These are phyloP conservation scores for Micrasema longulum DNA, from an alignment of 1,140 invertebrate species.

Conservation along the genomic window DNA sequence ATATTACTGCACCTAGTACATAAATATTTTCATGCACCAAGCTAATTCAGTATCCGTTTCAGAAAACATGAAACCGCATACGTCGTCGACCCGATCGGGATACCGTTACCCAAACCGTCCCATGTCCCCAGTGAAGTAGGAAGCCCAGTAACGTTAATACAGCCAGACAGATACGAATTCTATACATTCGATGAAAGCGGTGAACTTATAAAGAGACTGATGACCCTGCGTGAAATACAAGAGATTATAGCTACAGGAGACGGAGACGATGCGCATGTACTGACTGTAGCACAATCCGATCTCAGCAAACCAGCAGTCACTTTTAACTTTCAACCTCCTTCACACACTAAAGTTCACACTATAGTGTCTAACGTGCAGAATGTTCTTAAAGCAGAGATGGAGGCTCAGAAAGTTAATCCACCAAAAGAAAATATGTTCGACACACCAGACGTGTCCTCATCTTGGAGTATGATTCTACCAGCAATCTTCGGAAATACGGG, in stretches of 20 bases:
- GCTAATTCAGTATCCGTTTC: slow-evolving; percentile 54
- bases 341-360: slow-evolving; percentile 78
- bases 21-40: not conserved
- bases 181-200: slow-evolving; percentile 86
- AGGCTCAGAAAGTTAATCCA: slow-evolving; percentile 73
- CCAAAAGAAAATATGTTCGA: slow-evolving; percentile 70
- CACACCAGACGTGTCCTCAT: slow-evolving; percentile 76
- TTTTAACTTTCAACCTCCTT: slow-evolving; percentile 64
- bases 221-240: slow-evolving; percentile 86
- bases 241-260: slow-evolving; percentile 84
- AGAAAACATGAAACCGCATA: slow-evolving; percentile 63
- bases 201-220: slow-evolving; percentile 82
- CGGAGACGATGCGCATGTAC: slow-evolving; percentile 69
- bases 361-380: slow-evolving; percentile 85
- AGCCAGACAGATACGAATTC: slow-evolving; percentile 85
- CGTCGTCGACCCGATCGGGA: slow-evolving; percentile 73
- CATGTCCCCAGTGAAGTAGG: slow-evolving; percentile 70
- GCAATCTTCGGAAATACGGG: slow-evolving; percentile 80
- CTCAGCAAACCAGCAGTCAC: slow-evolving; percentile 61
- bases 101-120: slow-evolving; percentile 70
- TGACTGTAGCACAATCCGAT: slow-evolving; percentile 66
- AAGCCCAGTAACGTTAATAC: slow-evolving; percentile 80
- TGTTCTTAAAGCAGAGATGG: slow-evolving; percentile 82
- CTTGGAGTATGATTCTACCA: slow-evolving; percentile 85
- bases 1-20: not conserved